Conservation (phyloP, 2,113 vertebrate species). For the Crotalus tigris region DNA sequence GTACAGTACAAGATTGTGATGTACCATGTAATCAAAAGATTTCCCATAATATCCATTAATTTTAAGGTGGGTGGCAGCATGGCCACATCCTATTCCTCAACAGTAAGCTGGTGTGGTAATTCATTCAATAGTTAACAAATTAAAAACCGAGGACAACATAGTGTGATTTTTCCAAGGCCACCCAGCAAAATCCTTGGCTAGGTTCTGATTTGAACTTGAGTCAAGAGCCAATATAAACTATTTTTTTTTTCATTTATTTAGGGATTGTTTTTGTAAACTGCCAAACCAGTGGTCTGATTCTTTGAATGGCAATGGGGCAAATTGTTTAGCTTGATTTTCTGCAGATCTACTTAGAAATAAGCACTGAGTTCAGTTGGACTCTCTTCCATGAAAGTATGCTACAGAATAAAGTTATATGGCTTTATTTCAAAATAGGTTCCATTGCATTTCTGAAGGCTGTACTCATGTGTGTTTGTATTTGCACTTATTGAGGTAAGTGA, state of each 20-base stretch:
- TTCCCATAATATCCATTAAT: neutral
- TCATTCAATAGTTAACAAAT: neutral
- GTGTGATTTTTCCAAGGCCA: slow-evolving; percentile 19
- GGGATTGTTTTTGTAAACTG: neutral
- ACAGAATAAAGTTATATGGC: neutral
- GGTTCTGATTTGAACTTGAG: neutral
- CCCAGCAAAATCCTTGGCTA: neutral
- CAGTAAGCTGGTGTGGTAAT: neutral
- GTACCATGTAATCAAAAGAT: neutral
- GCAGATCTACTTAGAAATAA: neutral
- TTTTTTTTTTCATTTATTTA: neutral
- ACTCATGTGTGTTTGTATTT: neutral
- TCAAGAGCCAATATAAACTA: neutral
- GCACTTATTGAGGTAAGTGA: neutral
- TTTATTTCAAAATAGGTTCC: neutral
- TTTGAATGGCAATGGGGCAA: neutral
- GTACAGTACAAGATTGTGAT: neutral
- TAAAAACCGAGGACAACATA: neutral
- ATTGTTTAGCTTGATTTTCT: neutral
- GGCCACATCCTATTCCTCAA: neutral
- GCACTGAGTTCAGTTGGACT: neutral
- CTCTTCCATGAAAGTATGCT: neutral
- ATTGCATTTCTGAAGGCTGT: neutral
- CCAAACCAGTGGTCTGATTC: neutral
- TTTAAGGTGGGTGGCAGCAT: neutral